These are phyloP conservation scores for Lanius collurio DNA, from an alignment of 2,113 vertebrate species.

Conservation along the genomic window DNA sequence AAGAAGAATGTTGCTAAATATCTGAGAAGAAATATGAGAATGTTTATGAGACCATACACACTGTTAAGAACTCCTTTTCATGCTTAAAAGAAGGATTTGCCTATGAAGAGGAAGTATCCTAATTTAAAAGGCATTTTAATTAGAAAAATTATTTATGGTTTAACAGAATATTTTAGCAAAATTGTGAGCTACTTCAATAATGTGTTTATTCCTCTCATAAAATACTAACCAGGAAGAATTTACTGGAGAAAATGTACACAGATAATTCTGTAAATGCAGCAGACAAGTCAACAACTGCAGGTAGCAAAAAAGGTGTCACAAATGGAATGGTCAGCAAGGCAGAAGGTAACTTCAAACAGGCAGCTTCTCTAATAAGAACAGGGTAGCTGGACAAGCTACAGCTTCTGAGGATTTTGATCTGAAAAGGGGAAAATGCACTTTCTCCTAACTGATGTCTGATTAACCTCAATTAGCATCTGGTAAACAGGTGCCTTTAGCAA, in stretches of 20 bases:
- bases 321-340: not conserved
- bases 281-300: not conserved
- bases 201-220: not conserved
- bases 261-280: not conserved
- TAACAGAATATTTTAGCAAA: not conserved
- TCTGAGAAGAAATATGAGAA: not conserved
- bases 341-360: not conserved
- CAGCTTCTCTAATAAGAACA: not conserved
- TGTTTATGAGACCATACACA: not conserved
- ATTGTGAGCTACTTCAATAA: not conserved
- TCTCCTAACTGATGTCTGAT: constrained; percentile 57
- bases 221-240: not conserved
- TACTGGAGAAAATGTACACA: not conserved
- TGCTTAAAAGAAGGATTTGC: not conserved
- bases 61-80: not conserved
- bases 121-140: not conserved
- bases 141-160: not conserved
- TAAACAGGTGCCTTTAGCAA: not conserved
- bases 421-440: constrained; percentile 51
- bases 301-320: rapidly evolving
- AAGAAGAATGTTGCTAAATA: not conserved
- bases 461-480: constrained; percentile 1
- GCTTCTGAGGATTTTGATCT: not conserved
- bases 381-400: not conserved
- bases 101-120: not conserved